Percentiles rank a stretch among this genome's conserved stretches.
These are phyloP conservation scores for Cephonodes hylas DNA, from an alignment of 2,888 invertebrate genomes.

Conservation along the genomic window DNA sequence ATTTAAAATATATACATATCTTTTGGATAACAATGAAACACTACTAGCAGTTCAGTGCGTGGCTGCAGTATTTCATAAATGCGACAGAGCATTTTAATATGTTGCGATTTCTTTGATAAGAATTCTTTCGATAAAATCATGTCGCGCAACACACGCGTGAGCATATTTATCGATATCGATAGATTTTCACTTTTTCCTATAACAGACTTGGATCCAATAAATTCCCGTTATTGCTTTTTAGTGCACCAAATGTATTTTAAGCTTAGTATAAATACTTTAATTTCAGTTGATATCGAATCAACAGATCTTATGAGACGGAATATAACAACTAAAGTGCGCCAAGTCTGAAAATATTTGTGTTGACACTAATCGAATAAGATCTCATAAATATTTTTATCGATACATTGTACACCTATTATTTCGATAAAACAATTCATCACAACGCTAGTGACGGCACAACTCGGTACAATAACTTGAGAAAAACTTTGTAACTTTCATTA, in stretches of 20 bases:
- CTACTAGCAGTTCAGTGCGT: not conserved
- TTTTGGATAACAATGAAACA: conserved; percentile 5
- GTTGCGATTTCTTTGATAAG: not conserved
- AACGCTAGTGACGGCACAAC: conserved; percentile 1
- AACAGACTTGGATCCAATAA: not conserved
- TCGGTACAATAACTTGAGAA: not conserved
- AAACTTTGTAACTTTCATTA: not conserved
- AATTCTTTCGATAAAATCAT: not conserved
- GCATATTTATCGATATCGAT: conserved; percentile 5
- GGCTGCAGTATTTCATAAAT: not conserved
- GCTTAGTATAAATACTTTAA: conserved; percentile 20
- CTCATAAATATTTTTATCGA: not conserved
- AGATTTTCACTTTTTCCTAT: not conserved
- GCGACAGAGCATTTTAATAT: not conserved
- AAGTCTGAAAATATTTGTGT: conserved; percentile 1
- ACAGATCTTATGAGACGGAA: conserved; percentile 6
- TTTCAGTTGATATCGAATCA: conserved; percentile 24
- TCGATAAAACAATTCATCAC: conserved; percentile 2
- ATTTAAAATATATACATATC: conserved; percentile 3
- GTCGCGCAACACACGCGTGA: not conserved
- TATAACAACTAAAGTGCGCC: not conserved
- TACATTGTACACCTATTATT: not conserved
- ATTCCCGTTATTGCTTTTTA: not conserved
- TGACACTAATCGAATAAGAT: conserved; percentile 1
- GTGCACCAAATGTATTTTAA: not conserved